Conservation (phyloP, 2,888 invertebrate species). For the Lithosia quadra region DNA sequence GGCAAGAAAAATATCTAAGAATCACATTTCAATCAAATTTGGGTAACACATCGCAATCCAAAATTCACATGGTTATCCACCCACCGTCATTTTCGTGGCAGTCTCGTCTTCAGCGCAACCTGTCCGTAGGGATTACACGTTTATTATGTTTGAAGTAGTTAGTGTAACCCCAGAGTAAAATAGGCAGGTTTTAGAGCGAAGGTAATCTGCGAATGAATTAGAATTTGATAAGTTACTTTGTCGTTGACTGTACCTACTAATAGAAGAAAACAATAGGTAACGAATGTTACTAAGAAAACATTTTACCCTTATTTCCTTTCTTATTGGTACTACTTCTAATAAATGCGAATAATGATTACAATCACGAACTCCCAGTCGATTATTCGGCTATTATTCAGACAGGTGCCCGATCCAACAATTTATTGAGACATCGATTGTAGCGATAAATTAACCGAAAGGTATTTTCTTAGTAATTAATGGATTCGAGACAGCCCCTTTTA, state of each 20-base stretch:
- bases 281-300: background rate
- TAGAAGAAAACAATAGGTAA: background rate
- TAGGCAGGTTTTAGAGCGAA: background rate
- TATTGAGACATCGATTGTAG: slow-evolving; percentile 72
- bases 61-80: too few species aligned
- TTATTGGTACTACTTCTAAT: slow-evolving; percentile 30
- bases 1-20: too few species aligned
- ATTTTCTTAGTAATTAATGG: slow-evolving; percentile 76
- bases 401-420: slow-evolving; percentile 72
- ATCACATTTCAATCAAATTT: too few species aligned
- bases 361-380: slow-evolving; percentile 61
- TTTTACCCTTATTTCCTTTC: slow-evolving; percentile 35
- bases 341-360: slow-evolving; percentile 60
- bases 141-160: too few species aligned
- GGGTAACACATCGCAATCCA: too few species aligned
- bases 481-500: slow-evolving; percentile 68
- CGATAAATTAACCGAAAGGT: slow-evolving; percentile 74
- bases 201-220: background rate
- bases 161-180: too few species aligned
- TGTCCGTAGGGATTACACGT: too few species aligned
- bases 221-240: background rate
- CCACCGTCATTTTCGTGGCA: too few species aligned
- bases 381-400: slow-evolving; percentile 58
- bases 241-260: background rate
- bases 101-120: too few species aligned